phyloP scores from a whole-genome alignment of 2,888 invertebrate genomes.

The Octonoba sinensis region DNA sequence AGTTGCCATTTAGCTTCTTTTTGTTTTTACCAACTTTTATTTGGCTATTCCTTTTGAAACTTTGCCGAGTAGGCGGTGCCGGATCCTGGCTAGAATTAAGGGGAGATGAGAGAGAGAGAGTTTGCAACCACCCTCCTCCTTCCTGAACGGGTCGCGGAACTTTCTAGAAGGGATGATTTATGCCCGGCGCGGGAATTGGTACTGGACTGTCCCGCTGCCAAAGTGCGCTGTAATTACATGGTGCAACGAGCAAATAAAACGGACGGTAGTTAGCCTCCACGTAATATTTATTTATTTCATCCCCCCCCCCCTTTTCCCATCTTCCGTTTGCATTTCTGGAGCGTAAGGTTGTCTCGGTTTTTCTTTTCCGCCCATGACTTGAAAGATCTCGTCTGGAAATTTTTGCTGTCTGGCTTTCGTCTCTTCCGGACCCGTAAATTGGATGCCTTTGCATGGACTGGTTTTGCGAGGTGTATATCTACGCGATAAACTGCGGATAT shows the following conservation, averaged over 20 bases:
- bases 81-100: slow-evolving; percentile 15
- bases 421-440: not conserved
- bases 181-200: slow-evolving; percentile 2
- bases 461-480: not conserved
- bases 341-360: not conserved
- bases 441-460: not conserved
- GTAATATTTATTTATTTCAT: no score
- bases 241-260: slow-evolving; percentile 19
- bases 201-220: slow-evolving; percentile 5
- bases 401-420: not conserved
- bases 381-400: slow-evolving; percentile 24
- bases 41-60: not conserved
- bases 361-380: slow-evolving; percentile 3
- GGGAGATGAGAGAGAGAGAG: not conserved
- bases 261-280: slow-evolving; percentile 14
- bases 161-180: slow-evolving; percentile 35
- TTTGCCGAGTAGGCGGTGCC: slow-evolving; percentile 42
- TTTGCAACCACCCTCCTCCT: not conserved
- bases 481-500: no score
- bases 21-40: not conserved
- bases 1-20: not conserved
- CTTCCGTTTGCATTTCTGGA: not conserved
- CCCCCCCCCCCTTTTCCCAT: not conserved
- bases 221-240: slow-evolving; percentile 26
- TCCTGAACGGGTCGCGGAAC: slow-evolving; percentile 29